A percentile compares a stretch with the other conserved stretches of the same genome.
Evolutionary conservation across 2,113 vertebrate species (phyloP).

Genomic region (Oncorhynchus kisutch): DNA sequence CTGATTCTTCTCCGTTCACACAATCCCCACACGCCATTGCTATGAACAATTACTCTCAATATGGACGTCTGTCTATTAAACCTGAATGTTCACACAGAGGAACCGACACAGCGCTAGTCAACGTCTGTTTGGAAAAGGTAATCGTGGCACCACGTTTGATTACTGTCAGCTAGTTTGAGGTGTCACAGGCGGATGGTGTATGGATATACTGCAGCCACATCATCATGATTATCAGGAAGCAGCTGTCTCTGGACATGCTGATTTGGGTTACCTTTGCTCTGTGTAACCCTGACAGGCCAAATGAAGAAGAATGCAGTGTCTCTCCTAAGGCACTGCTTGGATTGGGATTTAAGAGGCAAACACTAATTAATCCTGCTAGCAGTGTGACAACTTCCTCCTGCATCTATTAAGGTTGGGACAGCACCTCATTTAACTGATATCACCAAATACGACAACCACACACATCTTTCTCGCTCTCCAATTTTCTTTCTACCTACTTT

Average conservation of each 20-base stretch:
- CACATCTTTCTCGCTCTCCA: no score
- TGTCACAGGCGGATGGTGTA: slow-evolving; percentile 31
- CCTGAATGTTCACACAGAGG: slow-evolving; percentile 36
- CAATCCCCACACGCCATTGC: slow-evolving; percentile 42
- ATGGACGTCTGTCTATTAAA: slow-evolving; percentile 27
- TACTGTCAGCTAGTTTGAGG: slow-evolving; percentile 42
- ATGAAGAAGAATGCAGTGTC: slow-evolving; percentile 65
- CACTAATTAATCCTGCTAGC: slow-evolving; percentile 61
- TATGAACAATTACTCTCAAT: slow-evolving; percentile 50
- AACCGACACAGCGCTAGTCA: slow-evolving; percentile 36
- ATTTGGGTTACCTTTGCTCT: slow-evolving; percentile 67
- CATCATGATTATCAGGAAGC: slow-evolving; percentile 73
- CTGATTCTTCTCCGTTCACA: slow-evolving; percentile 38
- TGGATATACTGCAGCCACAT: slow-evolving; percentile 45
- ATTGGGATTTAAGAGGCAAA: slow-evolving; percentile 51
- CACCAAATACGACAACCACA: slow-evolving; percentile 27
- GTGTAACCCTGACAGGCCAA: slow-evolving; percentile 63
- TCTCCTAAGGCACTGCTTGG: slow-evolving; percentile 43
- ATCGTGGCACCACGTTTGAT: slow-evolving; percentile 45
- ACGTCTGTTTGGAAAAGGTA: slow-evolving; percentile 28
- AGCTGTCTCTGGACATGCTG: slow-evolving; percentile 58
- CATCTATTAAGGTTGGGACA: slow-evolving; percentile 31
- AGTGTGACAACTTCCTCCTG: slow-evolving; percentile 36
- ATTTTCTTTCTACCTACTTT: background rate
- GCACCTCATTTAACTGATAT: slow-evolving; percentile 36